Conservation (phyloP, 2,113 vertebrate genomes). For the Psittacara wagleri region DNA sequence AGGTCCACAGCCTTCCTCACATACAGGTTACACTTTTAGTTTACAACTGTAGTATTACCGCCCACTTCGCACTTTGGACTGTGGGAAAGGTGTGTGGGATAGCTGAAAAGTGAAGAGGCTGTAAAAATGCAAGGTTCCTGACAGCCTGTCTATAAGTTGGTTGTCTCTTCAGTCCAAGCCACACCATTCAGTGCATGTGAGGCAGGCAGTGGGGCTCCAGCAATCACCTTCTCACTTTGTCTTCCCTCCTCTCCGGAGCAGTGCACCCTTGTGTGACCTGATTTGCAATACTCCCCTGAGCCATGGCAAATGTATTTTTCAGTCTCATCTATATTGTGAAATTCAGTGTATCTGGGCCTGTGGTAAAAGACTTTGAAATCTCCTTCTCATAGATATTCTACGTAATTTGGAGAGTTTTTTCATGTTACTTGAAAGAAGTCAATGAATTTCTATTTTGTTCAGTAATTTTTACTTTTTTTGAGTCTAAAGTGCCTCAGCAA, state of each 20-base stretch:
- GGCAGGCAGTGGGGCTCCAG: not conserved
- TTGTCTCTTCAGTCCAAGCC: not conserved
- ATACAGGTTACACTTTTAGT: not conserved
- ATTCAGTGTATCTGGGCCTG: not conserved
- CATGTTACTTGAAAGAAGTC: not conserved
- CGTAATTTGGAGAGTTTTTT: not conserved
- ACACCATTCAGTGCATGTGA: not conserved
- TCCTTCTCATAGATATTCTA: not conserved
- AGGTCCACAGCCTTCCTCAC: not conserved
- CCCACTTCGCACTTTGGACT: not conserved
- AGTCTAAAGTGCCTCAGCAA: not conserved
- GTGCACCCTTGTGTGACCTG: not conserved
- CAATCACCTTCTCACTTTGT: accelerated
- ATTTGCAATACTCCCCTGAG: not conserved
- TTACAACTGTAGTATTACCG: not conserved
- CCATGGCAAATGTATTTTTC: not conserved
- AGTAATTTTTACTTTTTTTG: not conserved
- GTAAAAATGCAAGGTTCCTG: not conserved
- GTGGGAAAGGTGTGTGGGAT: not conserved
- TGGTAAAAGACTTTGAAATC: not conserved
- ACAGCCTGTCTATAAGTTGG: not conserved
- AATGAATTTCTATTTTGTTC: not conserved
- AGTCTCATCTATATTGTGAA: not conserved
- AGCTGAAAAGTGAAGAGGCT: not conserved
- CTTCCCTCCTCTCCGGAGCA: not conserved